Evolutionary conservation across 2,113 vertebrate species (phyloP), one percentile per base, ranked within the genome.

Genomic region (Oreochromis tanganicae): DNA sequence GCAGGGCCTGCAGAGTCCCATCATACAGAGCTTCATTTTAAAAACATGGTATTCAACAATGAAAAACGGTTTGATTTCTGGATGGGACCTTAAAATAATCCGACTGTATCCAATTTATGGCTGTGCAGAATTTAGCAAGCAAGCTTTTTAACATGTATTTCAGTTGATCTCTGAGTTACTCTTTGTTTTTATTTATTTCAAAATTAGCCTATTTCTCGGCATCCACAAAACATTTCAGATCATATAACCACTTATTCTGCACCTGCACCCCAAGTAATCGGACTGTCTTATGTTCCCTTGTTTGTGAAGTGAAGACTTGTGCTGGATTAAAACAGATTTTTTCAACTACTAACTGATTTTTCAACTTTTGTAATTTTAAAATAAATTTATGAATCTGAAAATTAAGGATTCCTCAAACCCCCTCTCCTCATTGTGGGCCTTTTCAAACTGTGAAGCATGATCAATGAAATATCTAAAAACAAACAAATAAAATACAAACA

Each of bases 1-100:
- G 80, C 82, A 50, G 80, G 57, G 71, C 85, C 80, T 57, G 84
- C 32, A 75, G 85, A 84, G 71, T 1, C 79, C 13, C 29, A 24
- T 81, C 88, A 4, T 3, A 14, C 32, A 38, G n/a, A 50, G 43
- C 66, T 36, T 57, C 9, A 73, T 56, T 52, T 80, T 7, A 56
- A 66, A 29, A n/a, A 41, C 54, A 80, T 4, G 2, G 48, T 24
- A 34, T 19, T 80, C 6, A 21, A 12, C 9, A 29, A 24, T 46
- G 5, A 55, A 34, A 16, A 34, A 12, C 9, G 1, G 9, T 16
- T 34, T 79, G 27, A 79, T 59, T 32, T 55, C 32, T 66, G 5
- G 16, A 19, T 50, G 17, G 24, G 27, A 29, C 43, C 43, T 78
- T 27, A 78, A 78, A 78, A 78, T 50, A 78, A 78, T 78, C 24